Base-by-base conservation (phyloP, 64 coral and sea anemone species). In the Orbicella faveolata region DNA sequence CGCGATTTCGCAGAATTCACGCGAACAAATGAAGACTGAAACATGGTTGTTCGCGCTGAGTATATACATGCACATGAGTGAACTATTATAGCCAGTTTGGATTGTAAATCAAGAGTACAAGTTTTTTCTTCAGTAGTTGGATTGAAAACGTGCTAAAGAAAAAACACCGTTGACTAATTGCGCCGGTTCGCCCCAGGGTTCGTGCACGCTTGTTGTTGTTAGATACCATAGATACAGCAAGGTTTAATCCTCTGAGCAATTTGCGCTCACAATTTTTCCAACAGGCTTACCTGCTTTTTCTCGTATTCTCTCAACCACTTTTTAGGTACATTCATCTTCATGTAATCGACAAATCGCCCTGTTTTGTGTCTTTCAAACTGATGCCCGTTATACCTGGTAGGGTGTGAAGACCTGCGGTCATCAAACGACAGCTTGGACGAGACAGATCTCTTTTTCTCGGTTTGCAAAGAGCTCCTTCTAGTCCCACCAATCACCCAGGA, bases 241-340 rank as follows among this genome's bases (percentile, higher is more conserved):
- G 67, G 21, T 20, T 25, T 26, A 20, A 68, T 68, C 23, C 44
- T 25, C 1, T 70, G 67, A 70, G 6, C 7, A 23, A 19, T 67
- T 67, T 20, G 17, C 67, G 3, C n/a, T 5, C 5, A 70, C 30
- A 25, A 26, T 11, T n/a, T 26, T 52, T 6, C 20, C 5, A 8
- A 78, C 23, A 52, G 30, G 15, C 64, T 51, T 37, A 85, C 82
- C 37, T 85, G 82, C 35, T 73, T 85, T 65, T 73, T 72, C 63
- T 85, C 65, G 37, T 85, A 85, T 52, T 85, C 82, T 72, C 51
- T 85, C 0, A 85, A 65, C 82, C 82, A 85, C 72, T 44, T 85
- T 35, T 52, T 85, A 7, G 82, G 82, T 11, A 85, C 10, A 72
- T 73, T 52, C 23, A 66, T 73, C 39, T 85, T 85, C 13, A 54